These are phyloP conservation scores for Nautilus pompilius DNA, from an alignment of 1,140 invertebrate species.

Conservation along the genomic window DNA sequence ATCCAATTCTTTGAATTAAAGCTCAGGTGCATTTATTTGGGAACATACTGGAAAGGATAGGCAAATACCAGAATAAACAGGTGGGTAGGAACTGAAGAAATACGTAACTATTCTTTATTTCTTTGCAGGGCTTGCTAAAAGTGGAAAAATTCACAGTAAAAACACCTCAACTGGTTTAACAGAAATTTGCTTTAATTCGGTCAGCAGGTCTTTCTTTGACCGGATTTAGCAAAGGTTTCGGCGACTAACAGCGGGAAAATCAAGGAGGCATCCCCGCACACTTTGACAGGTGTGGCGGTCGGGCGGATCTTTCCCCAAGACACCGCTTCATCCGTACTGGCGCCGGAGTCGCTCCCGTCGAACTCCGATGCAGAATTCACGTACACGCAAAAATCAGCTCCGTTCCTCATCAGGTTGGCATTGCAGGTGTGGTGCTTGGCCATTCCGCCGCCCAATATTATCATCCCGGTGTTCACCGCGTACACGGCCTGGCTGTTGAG, in stretches of 20 bases:
- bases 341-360: constrained; percentile 98
- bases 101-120: no score
- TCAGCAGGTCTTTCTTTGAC: no score
- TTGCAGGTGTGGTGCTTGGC: constrained; percentile 98
- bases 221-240: constrained; percentile 89
- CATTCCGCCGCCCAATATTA: constrained; percentile 94
- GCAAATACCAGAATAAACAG: no score
- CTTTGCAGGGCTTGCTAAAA: no score
- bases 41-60: no score
- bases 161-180: no score
- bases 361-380: constrained; percentile 97
- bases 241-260: constrained; percentile 93
- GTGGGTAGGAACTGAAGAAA: no score
- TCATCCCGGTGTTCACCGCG: constrained; percentile 89
- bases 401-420: constrained; percentile 73
- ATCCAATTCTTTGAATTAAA: no score
- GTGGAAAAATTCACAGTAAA: no score
- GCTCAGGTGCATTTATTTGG: no score
- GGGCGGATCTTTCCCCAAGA: constrained; percentile 97
- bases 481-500: constrained; percentile 95
- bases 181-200: no score
- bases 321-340: constrained; percentile 94
- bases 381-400: constrained; percentile 95
- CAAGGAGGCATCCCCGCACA: constrained; percentile 91
- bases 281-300: constrained; percentile 88